Percentiles rank a stretch among this genome's conserved stretches.
phyloP scores from a whole-genome alignment of 2,888 invertebrate species.

The Blomia tropicalis region DNA sequence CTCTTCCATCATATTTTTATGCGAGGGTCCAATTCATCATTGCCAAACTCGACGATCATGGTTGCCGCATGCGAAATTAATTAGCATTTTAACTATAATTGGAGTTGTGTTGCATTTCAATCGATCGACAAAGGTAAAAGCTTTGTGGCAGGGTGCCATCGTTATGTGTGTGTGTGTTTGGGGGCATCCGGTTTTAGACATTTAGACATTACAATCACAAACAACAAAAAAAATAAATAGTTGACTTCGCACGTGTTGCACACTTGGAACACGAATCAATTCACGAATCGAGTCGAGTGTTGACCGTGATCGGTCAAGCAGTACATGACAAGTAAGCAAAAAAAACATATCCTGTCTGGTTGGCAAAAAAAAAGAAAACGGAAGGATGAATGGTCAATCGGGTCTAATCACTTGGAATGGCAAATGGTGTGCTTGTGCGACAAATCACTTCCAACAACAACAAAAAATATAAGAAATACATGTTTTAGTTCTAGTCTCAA shows the following conservation, averaged over 20 bases:
- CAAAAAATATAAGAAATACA: too few relatives aligned
- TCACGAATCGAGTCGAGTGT: not conserved
- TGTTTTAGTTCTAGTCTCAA: too few relatives aligned
- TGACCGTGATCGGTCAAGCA: not conserved
- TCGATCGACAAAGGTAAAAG: not conserved
- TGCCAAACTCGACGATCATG: too few relatives aligned
- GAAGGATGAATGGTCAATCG: slow-evolving; percentile 11
- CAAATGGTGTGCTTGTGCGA: not conserved
- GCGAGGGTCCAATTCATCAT: too few relatives aligned
- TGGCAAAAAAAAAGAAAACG: not conserved
- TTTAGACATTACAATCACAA: not conserved
- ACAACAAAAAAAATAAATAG: too few relatives aligned
- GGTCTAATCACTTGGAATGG: not conserved
- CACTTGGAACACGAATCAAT: not conserved
- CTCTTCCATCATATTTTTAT: too few relatives aligned
- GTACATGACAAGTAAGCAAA: slow-evolving; percentile 6
- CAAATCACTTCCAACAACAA: slow-evolving; percentile 5
- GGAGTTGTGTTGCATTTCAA: not conserved
- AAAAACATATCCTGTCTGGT: slow-evolving; percentile 14
- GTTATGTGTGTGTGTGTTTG: not conserved
- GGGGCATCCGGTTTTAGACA: not conserved
- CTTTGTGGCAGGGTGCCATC: not conserved
- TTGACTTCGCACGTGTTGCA: too few relatives aligned
- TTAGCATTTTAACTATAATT: not conserved
- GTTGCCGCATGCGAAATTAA: not conserved